Percentiles rank a stretch among this genome's conserved stretches.
Evolutionary conservation across 2,113 vertebrate genomes (phyloP).

Genomic region (Amazona vittata): DNA sequence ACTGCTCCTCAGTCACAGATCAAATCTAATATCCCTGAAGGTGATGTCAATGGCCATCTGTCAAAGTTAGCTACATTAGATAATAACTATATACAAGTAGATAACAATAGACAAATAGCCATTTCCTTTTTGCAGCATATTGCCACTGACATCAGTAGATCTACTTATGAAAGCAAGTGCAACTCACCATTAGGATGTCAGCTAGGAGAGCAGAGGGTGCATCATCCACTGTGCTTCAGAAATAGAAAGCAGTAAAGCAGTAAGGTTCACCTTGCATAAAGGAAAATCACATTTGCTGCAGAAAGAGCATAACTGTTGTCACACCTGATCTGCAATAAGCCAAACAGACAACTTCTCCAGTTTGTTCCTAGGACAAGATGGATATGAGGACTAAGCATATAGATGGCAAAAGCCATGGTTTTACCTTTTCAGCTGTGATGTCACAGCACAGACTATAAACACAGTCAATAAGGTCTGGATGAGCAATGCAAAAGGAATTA

Average conservation of each 20-base stretch:
- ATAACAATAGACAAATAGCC: background rate
- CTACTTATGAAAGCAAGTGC: background rate
- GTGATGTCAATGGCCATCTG: background rate
- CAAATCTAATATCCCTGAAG: background rate
- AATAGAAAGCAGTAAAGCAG: background rate
- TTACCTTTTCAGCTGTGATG: background rate
- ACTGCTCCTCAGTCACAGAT: background rate
- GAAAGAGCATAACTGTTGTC: background rate
- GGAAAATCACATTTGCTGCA: background rate
- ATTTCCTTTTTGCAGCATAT: background rate
- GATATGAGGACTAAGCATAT: background rate
- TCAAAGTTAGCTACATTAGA: background rate
- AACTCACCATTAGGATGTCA: background rate
- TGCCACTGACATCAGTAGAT: background rate
- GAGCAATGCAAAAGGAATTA: background rate
- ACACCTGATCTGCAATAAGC: background rate
- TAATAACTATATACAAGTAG: background rate
- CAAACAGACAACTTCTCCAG: background rate
- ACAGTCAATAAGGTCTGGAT: background rate
- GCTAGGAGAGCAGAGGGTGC: background rate
- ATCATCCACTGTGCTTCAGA: background rate
- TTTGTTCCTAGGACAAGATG: background rate
- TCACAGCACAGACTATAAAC: background rate
- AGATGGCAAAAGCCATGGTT: background rate
- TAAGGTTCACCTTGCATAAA: background rate